Percentiles rank a stretch among this genome's conserved stretches.
Conservation (phyloP, 2,797 vertebrate species). For the Schizothorax lantsangensis region DNA sequence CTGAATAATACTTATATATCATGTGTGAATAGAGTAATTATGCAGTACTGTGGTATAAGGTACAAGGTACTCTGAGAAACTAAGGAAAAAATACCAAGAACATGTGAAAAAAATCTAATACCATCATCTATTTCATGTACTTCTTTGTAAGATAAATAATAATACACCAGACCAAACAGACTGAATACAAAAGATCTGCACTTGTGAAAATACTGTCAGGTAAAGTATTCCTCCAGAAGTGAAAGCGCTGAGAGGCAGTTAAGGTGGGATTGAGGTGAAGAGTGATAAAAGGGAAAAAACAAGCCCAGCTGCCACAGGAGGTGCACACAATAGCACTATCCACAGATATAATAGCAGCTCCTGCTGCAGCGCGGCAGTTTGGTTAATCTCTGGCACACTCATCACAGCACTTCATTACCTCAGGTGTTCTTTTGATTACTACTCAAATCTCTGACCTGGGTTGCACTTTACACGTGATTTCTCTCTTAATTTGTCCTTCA, state of each 20-base stretch:
- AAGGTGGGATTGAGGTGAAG: conserved; percentile 49
- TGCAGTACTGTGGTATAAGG: background rate
- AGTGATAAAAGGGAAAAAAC: conserved; percentile 33
- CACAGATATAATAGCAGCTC: conserved; percentile 73
- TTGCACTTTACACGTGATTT: conserved; percentile 59
- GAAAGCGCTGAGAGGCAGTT: conserved; percentile 58
- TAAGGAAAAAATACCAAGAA: background rate
- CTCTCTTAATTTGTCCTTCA: conserved; percentile 60
- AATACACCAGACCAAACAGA: conserved; percentile 13
- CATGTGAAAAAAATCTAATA: background rate
- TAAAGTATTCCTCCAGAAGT: conserved; percentile 42
- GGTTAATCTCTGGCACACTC: conserved; percentile 74
- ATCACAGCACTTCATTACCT: conserved; percentile 73
- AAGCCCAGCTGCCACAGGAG: conserved; percentile 71
- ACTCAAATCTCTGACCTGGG: conserved; percentile 64
- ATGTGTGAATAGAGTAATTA: too few species aligned
- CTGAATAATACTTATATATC: background rate
- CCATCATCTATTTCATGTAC: background rate
- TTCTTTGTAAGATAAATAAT: background rate
- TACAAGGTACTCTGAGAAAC: background rate
- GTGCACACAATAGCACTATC: conserved; percentile 73
- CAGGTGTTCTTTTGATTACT: conserved; percentile 75
- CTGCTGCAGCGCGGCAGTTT: conserved; percentile 70
- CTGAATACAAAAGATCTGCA: conserved; percentile 15
- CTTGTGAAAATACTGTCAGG: conserved; percentile 30